These are phyloP conservation scores for Ctenochaetus hawaiiensis DNA, from an alignment of 2,797 vertebrate species.

Conservation along the genomic window DNA sequence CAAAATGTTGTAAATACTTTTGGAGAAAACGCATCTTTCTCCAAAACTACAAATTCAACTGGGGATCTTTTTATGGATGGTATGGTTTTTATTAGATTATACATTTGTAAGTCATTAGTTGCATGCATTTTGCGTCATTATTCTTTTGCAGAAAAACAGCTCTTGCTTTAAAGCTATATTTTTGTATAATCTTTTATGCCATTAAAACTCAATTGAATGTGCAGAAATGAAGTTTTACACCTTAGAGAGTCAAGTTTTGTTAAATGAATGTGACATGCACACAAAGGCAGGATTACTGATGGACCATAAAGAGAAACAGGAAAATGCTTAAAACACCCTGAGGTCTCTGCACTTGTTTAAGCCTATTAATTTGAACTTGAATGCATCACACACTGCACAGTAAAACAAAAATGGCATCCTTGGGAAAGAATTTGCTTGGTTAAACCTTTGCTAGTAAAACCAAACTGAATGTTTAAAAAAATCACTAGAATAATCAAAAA, in stretches of 20 bases:
- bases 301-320: too few species aligned
- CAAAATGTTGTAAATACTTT: slow-evolving; percentile 12
- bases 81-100: too few species aligned
- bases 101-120: neutral
- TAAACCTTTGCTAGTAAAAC: neutral
- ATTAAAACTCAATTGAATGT: neutral
- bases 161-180: too few species aligned
- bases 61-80: too few species aligned
- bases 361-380: slow-evolving; percentile 1
- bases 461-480: neutral
- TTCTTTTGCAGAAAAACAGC: neutral
- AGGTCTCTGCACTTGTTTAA: neutral
- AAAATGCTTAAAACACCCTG: too few species aligned
- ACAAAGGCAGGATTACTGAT: too few species aligned
- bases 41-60: neutral
- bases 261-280: too few species aligned
- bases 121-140: neutral
- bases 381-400: neutral
- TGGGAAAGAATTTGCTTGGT: neutral
- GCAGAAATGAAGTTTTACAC: neutral
- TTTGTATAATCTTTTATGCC: too few species aligned
- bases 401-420: neutral
- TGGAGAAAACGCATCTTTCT: neutral
- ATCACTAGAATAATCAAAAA: neutral
- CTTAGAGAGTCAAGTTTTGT: neutral